Base-by-base conservation (phyloP, 2,113 vertebrate species). In the Daphoenositta chrysoptera region DNA sequence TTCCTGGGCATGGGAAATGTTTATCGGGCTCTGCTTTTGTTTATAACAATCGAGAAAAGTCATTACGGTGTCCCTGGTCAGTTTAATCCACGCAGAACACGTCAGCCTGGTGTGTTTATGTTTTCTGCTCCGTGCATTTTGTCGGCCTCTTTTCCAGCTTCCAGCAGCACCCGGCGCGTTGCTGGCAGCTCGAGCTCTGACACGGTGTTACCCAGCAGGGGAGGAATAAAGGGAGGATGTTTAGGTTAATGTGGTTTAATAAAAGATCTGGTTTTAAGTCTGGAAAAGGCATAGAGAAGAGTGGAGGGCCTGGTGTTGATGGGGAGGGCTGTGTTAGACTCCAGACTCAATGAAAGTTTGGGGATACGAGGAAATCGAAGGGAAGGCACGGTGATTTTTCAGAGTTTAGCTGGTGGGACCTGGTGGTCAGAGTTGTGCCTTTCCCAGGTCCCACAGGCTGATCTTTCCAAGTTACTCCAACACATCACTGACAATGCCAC, bases 191-290 rank as follows among this genome's bases (percentile, higher is more conserved):
- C 65, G 1, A 56, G 95, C 13, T 94, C 94, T 22, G 79, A 94
- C 93, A 97, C 26, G 37, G 94, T 22, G 95, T 93, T 71, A 92
- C 95, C 86, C 96, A 96, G 95, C 95, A 63, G 95, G 97, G 95
- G 91, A 94, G 89, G 87, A 83, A 88, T 91, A 90, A 93, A 94
- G 87, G 89, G 92, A 96, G 94, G 89, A 96, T 96, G 92, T 96
- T 97, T 96, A 84, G 94, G 94, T 95, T 97, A 68, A 93, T 96
- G 96, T 95, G 96, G 91, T 91, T 94, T 95, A 93, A 93, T 95
- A 94, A 83, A 95, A 94, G 89, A 88, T 88, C 81, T 93, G 89
- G 66, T 2, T 96, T 92, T 60, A 75, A 44, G 77, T 88, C 93
- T 95, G 92, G 87, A 90, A 92, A 94, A 95, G 61, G 53, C 71